These are phyloP conservation scores for Melanotaenia nigrans DNA, from an alignment of 2,797 vertebrate genomes.

Conservation along the genomic window DNA sequence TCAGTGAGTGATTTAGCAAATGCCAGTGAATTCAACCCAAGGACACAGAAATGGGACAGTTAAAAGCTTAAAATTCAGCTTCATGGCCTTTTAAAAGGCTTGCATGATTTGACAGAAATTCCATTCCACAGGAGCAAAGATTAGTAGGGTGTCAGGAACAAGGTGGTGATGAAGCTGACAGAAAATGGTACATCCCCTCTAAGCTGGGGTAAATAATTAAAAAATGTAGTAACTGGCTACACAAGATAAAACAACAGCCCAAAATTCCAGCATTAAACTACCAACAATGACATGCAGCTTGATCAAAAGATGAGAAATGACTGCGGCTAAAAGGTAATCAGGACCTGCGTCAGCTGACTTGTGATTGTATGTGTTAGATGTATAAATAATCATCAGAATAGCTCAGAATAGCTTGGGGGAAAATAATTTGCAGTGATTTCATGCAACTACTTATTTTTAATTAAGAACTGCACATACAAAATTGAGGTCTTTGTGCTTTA, in stretches of 20 bases:
- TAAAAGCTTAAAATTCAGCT: slow-evolving; percentile 41
- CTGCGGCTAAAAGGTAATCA: slow-evolving; percentile 34
- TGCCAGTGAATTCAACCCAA: slow-evolving; percentile 47
- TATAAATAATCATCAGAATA: slow-evolving; percentile 13
- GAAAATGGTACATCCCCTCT: slow-evolving; percentile 49
- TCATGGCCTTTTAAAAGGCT: slow-evolving; percentile 50
- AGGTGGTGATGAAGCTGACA: slow-evolving; percentile 51
- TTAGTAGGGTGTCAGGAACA: slow-evolving; percentile 51
- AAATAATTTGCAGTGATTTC: background rate
- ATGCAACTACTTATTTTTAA: background rate
- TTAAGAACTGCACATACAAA: background rate
- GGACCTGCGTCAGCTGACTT: slow-evolving; percentile 37
- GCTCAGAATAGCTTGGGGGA: background rate
- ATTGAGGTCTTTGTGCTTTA: background rate
- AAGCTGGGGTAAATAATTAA: slow-evolving; percentile 27
- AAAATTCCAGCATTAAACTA: slow-evolving; percentile 14
- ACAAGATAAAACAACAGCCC: slow-evolving; percentile 36
- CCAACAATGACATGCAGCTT: slow-evolving; percentile 29
- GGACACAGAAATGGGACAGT: slow-evolving; percentile 36
- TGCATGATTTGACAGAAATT: slow-evolving; percentile 46
- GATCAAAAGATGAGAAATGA: slow-evolving; percentile 42
- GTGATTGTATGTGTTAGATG: slow-evolving; percentile 27
- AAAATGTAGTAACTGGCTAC: slow-evolving; percentile 62
- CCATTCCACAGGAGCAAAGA: slow-evolving; percentile 28
- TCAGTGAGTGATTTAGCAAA: slow-evolving; percentile 60